Conservation (phyloP, 1,140 invertebrate species). For the Heliconius hermathena region DNA sequence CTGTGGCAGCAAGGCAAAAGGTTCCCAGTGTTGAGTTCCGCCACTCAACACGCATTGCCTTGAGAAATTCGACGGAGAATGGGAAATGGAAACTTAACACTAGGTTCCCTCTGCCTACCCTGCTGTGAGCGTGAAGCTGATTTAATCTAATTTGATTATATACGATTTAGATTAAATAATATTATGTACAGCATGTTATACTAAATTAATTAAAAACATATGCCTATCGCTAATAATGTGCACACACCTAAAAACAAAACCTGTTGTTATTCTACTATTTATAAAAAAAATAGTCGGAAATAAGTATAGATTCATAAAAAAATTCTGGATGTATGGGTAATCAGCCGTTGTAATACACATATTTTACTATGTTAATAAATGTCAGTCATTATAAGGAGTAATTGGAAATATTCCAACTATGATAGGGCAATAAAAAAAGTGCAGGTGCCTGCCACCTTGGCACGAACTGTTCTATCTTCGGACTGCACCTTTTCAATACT, state of each 20-base stretch:
- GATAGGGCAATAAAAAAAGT: not conserved
- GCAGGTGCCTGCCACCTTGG: not conserved
- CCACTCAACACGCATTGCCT: too few species aligned
- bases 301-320: not conserved
- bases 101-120: too few species aligned
- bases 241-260: not conserved
- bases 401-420: conserved; percentile 8
- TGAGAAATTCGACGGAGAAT: too few species aligned
- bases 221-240: not conserved
- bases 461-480: conserved; percentile 2
- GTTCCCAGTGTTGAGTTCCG: too few species aligned
- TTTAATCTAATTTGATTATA: too few species aligned
- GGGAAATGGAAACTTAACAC: too few species aligned
- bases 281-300: not conserved
- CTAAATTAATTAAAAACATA: not conserved
- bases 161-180: too few species aligned
- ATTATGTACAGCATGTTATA: not conserved
- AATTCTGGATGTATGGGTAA: not conserved
- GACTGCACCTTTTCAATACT: not conserved
- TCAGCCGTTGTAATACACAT: not conserved
- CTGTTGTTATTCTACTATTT: not conserved
- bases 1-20: too few species aligned
- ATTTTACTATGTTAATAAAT: conserved; percentile 14
- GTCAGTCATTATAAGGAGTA: conserved; percentile 7
- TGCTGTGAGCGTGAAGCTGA: too few species aligned